These are phyloP conservation scores for Gadopsis bispinosus DNA, from an alignment of 2,797 vertebrate genomes.

Conservation along the genomic window DNA sequence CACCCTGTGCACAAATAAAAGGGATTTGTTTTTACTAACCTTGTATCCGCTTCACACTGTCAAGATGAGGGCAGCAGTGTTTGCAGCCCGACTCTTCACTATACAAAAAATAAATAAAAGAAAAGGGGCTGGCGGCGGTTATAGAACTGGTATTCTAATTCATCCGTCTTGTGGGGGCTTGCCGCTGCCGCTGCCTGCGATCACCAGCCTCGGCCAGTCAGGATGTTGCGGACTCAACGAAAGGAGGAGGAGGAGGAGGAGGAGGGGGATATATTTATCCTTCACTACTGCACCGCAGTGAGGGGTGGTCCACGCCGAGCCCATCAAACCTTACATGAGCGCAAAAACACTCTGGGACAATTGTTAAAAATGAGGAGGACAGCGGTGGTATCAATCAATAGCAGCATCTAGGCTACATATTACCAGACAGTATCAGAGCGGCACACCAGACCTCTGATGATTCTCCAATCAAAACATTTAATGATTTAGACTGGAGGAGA, in stretches of 20 bases:
- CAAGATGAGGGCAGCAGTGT: slow-evolving; percentile 55
- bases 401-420: not conserved
- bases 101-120: slow-evolving; percentile 46
- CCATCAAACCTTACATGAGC: slow-evolving; percentile 66
- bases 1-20: slow-evolving; percentile 35
- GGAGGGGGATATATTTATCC: slow-evolving; percentile 86
- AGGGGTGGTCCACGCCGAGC: slow-evolving; percentile 82
- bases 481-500: not conserved
- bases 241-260: slow-evolving; percentile 59
- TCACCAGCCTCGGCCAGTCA: slow-evolving; percentile 76
- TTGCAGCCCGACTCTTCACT: slow-evolving; percentile 54
- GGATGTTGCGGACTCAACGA: slow-evolving; percentile 81
- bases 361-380: slow-evolving; percentile 1
- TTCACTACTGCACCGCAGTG: slow-evolving; percentile 84
- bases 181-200: slow-evolving; percentile 70
- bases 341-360: slow-evolving; percentile 15
- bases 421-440: not conserved
- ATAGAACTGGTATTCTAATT: slow-evolving; percentile 69
- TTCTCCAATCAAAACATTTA: not conserved
- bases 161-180: slow-evolving; percentile 79
- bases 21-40: slow-evolving; percentile 80
- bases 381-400: slow-evolving; percentile 12
- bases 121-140: slow-evolving; percentile 35
- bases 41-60: slow-evolving; percentile 75
- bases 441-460: not conserved